A percentile compares a stretch with the other conserved stretches of the same genome.
phyloP scores from a whole-genome alignment of 2,888 invertebrate genomes.

The Aporophyla nigra region DNA sequence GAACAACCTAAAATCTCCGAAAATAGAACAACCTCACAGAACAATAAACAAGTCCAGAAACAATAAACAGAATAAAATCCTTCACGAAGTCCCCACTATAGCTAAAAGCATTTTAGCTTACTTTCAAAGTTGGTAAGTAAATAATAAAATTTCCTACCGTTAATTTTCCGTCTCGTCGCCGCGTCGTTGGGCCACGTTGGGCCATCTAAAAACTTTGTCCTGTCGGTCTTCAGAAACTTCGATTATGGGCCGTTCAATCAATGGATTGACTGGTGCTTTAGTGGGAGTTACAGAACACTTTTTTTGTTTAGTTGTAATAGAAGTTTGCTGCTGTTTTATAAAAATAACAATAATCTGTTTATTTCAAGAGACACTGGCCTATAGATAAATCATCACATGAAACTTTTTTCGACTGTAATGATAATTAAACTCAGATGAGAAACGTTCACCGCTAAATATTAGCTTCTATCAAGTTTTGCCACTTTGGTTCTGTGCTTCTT shows the following conservation, averaged over 20 bases:
- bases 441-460: too few relatives aligned
- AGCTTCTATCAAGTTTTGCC: too few relatives aligned
- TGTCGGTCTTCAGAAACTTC: conserved; percentile 44
- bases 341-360: not conserved
- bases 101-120: conserved; percentile 63
- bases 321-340: not conserved
- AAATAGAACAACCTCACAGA: conserved; percentile 29
- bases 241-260: conserved; percentile 47
- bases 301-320: conserved; percentile 16
- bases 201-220: conserved; percentile 53
- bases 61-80: conserved; percentile 56
- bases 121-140: conserved; percentile 62
- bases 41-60: conserved; percentile 23
- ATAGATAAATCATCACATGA: too few relatives aligned
- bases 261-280: conserved; percentile 34
- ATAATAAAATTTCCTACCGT: conserved; percentile 65
- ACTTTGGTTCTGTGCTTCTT: too few relatives aligned
- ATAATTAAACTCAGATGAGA: too few relatives aligned
- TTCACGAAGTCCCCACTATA: conserved; percentile 44
- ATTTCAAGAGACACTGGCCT: too few relatives aligned
- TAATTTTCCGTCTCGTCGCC: conserved; percentile 66
- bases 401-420: too few relatives aligned
- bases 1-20: conserved; percentile 1
- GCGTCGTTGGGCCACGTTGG: conserved; percentile 35
- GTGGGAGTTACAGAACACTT: not conserved